Conservation (phyloP, 2,888 invertebrate genomes). For the Biston stratarius region DNA sequence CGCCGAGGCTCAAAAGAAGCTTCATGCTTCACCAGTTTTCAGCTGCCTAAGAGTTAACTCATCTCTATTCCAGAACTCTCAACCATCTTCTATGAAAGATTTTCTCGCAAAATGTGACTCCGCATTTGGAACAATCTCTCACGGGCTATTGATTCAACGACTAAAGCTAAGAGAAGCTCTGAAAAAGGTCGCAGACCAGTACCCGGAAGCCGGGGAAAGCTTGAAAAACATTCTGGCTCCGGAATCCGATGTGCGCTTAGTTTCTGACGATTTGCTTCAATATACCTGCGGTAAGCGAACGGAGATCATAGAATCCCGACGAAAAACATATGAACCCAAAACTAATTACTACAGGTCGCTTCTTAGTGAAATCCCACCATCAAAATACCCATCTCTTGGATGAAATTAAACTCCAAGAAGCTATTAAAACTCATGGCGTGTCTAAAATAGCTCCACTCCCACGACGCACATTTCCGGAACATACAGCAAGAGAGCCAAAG, state of each 20-base stretch:
- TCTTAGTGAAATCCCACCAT: slow-evolving; percentile 16
- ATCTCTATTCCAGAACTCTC: slow-evolving; percentile 4
- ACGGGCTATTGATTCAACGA: slow-evolving; percentile 25
- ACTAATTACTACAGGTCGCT: too few relatives aligned
- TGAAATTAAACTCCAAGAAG: background rate
- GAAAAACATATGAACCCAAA: too few relatives aligned
- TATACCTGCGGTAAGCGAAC: slow-evolving; percentile 8
- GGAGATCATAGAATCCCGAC: too few relatives aligned
- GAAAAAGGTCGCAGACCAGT: slow-evolving; percentile 16
- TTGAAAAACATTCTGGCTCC: slow-evolving; percentile 23
- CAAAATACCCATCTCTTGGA: slow-evolving; percentile 1
- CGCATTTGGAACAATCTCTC: slow-evolving; percentile 21
- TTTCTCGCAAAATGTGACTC: slow-evolving; percentile 3
- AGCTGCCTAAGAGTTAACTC: slow-evolving; percentile 21
- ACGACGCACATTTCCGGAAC: background rate
- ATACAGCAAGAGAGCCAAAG: background rate
- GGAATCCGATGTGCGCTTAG: slow-evolving; percentile 10
- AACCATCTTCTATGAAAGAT: slow-evolving; percentile 1
- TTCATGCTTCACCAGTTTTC: slow-evolving; percentile 36
- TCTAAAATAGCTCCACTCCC: slow-evolving; percentile 1
- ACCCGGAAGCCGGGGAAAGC: slow-evolving; percentile 19
- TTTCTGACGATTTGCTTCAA: slow-evolving; percentile 34
- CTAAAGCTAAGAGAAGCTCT: slow-evolving; percentile 11
- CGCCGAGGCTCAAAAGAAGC: slow-evolving; percentile 30
- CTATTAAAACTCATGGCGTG: slow-evolving; percentile 1